Percentiles rank a stretch among this genome's conserved stretches.
phyloP scores from a whole-genome alignment of 1,140 invertebrate species.

The Bombus consobrinus region DNA sequence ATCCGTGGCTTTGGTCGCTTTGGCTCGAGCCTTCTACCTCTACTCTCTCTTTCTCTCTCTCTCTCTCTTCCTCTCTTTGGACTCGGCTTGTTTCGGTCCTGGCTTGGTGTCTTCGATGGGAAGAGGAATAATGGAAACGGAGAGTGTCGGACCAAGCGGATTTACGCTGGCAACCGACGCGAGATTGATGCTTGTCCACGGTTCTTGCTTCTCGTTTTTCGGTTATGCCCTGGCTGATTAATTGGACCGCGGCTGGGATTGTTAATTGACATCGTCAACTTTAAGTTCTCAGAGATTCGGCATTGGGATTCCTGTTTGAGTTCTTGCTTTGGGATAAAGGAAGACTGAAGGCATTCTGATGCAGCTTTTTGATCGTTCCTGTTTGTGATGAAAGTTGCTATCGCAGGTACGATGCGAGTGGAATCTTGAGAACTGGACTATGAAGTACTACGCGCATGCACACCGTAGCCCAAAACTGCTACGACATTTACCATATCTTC shows the following conservation, averaged over 20 bases:
- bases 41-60: no score
- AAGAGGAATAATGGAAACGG: constrained; percentile 41
- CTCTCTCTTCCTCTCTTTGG: neutral
- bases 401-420: no score
- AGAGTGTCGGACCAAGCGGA: constrained; percentile 45
- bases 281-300: neutral
- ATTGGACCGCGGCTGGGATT: neutral
- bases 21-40: neutral
- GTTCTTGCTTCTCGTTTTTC: neutral
- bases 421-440: no score
- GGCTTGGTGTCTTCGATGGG: constrained; percentile 54
- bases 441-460: no score
- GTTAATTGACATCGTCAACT: constrained; percentile 31
- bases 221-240: constrained; percentile 21
- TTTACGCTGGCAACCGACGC: constrained; percentile 35
- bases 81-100: neutral
- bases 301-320: neutral
- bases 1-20: constrained; percentile 58
- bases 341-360: neutral
- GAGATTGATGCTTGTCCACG: constrained; percentile 40
- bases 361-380: neutral
- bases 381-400: neutral
- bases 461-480: no score
- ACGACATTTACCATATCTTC: no score
- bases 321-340: neutral